A percentile compares a stretch with the other conserved stretches of the same genome.
Evolutionary conservation across 2,888 invertebrate species (phyloP).

Genomic region (Drosophila dives): DNA sequence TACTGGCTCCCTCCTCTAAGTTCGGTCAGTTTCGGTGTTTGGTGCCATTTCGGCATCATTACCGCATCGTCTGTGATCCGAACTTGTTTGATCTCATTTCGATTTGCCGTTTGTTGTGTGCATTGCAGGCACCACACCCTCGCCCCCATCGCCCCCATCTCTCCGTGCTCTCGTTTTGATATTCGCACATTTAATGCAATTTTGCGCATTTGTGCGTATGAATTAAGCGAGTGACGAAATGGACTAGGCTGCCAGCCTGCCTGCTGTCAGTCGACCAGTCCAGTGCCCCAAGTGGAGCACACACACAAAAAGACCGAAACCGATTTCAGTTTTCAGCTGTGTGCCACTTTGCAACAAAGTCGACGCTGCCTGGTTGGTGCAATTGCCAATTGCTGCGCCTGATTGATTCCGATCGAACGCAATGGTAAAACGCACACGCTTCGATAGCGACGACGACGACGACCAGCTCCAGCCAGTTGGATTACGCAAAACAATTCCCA

Average conservation of each 20-base stretch:
- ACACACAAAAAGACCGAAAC: constrained; percentile 34
- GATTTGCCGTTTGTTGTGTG: constrained; percentile 16
- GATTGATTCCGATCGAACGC: constrained; percentile 79
- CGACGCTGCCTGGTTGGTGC: constrained; percentile 37
- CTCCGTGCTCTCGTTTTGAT: constrained; percentile 20
- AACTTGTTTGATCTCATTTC: constrained; percentile 74
- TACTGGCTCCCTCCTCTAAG: constrained; percentile 18
- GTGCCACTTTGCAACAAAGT: constrained; percentile 47
- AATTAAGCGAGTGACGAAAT: constrained; percentile 77
- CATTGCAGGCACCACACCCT: neutral
- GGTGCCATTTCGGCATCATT: constrained; percentile 74
- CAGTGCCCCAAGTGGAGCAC: constrained; percentile 62
- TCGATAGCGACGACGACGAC: constrained; percentile 29
- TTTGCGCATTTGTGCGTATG: constrained; percentile 78
- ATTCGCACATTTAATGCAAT: constrained; percentile 80
- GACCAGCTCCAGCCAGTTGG: constrained; percentile 19
- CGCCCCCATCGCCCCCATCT: neutral
- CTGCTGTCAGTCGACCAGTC: constrained; percentile 17
- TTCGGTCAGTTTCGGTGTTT: constrained; percentile 28
- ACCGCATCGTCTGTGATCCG: constrained; percentile 69
- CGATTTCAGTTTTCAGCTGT: constrained; percentile 22
- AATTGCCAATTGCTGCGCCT: constrained; percentile 65
- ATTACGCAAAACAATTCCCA: constrained; percentile 70
- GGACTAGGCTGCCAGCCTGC: constrained; percentile 28
- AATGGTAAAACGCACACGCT: constrained; percentile 46